These are phyloP conservation scores for Mercenaria mercenaria DNA, from an alignment of 1,140 invertebrate genomes.

Conservation along the genomic window DNA sequence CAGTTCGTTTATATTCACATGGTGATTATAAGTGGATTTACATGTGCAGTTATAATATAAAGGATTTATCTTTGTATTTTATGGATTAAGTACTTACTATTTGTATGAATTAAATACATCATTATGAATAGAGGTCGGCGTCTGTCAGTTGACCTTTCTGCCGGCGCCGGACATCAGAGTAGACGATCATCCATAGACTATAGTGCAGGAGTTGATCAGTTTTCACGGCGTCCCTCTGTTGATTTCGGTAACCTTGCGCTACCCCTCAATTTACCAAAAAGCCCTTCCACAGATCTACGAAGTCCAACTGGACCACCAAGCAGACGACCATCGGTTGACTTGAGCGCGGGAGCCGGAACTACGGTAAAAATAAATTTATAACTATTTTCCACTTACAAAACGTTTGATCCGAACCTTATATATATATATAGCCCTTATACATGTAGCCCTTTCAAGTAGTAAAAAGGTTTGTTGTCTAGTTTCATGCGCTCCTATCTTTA, in stretches of 20 bases:
- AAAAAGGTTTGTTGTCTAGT: too few relatives aligned
- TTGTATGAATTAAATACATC: background rate
- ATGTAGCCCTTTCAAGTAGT: background rate
- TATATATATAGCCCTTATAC: background rate
- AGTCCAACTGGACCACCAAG: conserved; percentile 39
- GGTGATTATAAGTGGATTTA: conserved; percentile 1
- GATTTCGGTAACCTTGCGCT: conserved; percentile 24
- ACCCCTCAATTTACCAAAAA: conserved; percentile 23
- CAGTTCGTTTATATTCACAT: background rate
- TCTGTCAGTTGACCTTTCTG: conserved; percentile 48
- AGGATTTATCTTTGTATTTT: background rate
- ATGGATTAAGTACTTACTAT: background rate
- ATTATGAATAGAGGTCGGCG: conserved; percentile 41
- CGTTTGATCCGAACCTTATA: background rate
- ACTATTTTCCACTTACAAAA: too few relatives aligned
- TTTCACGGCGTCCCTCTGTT: conserved; percentile 10
- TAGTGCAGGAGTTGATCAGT: conserved; percentile 3
- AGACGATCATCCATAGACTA: conserved; percentile 54
- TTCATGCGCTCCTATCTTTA: too few relatives aligned
- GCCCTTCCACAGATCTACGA: background rate
- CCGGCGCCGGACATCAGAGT: background rate
- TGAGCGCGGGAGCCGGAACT: conserved; percentile 2
- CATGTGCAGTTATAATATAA: background rate
- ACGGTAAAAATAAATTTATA: conserved; percentile 14
- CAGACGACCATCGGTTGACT: conserved; percentile 50